These are phyloP conservation scores for Dolichomitus sp. DNA, from an alignment of 2,888 invertebrate genomes.

Conservation along the genomic window DNA sequence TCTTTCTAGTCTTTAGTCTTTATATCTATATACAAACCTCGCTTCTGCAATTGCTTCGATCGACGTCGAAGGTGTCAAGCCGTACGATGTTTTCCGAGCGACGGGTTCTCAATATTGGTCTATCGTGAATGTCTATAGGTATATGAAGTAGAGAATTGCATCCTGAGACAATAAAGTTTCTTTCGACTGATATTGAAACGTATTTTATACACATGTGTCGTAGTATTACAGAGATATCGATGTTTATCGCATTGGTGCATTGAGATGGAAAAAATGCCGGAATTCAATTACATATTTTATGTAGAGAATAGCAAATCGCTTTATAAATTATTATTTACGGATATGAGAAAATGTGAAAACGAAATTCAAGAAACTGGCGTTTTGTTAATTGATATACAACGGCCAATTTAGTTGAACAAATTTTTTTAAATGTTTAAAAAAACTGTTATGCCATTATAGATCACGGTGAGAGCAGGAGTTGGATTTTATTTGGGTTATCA, in stretches of 20 bases:
- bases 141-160: neutral
- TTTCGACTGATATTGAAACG: conserved; percentile 37
- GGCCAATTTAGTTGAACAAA: no score
- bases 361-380: no score
- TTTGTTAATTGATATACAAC: no score
- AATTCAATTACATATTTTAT: neutral
- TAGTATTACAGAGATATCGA: neutral
- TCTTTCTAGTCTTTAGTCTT: neutral
- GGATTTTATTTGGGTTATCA: no score
- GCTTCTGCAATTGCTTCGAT: conserved; percentile 45
- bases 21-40: neutral
- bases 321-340: no score
- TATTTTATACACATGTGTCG: neutral
- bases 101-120: conserved; percentile 34
- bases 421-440: no score
- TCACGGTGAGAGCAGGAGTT: no score
- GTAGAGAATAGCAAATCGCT: neutral
- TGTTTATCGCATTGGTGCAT: conserved; percentile 1
- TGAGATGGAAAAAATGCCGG: neutral
- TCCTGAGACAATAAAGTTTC: conserved; percentile 31
- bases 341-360: no score
- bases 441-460: no score
- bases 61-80: conserved; percentile 46
- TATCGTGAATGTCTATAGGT: conserved; percentile 1
- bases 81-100: conserved; percentile 15